Evolutionary conservation across 2,113 vertebrate genomes (phyloP).

Genomic region (Megaleporinus macrocephalus): DNA sequence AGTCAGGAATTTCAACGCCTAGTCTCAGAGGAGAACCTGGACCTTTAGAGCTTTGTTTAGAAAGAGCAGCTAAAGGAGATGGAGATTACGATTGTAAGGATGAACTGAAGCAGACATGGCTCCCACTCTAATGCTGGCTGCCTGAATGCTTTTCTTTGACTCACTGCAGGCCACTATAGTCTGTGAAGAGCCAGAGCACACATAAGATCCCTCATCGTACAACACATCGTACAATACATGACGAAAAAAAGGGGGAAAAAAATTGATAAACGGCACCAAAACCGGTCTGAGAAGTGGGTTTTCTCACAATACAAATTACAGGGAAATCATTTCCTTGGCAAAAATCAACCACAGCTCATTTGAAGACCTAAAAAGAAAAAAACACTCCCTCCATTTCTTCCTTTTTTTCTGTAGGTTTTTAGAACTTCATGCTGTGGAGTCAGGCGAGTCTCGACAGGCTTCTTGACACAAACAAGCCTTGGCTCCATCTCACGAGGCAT

Average conservation of each 20-base stretch:
- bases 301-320: slow-evolving; percentile 43
- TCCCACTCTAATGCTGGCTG: background rate
- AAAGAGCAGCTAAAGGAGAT: slow-evolving; percentile 3
- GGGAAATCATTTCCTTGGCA: slow-evolving; percentile 44
- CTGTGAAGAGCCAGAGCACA: background rate
- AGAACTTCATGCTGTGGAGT: slow-evolving; percentile 78
- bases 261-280: background rate
- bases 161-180: no score
- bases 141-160: background rate
- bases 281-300: slow-evolving; percentile 49
- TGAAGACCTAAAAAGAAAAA: slow-evolving; percentile 60
- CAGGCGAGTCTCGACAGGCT: slow-evolving; percentile 89
- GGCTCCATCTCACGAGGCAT: slow-evolving; percentile 89
- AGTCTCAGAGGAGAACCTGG: background rate
- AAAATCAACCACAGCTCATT: slow-evolving; percentile 52
- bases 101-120: slow-evolving; percentile 22
- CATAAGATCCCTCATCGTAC: slow-evolving; percentile 38
- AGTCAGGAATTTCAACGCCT: slow-evolving; percentile 14
- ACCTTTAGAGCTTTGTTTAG: background rate
- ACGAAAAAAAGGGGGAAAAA: slow-evolving; percentile 8
- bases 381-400: slow-evolving; percentile 64
- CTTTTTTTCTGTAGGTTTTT: slow-evolving; percentile 70
- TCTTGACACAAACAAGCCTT: slow-evolving; percentile 94
- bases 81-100: slow-evolving; percentile 27
- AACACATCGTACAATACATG: background rate